Conservation (phyloP, 2,113 vertebrate species). For the Nematolebias whitei region DNA sequence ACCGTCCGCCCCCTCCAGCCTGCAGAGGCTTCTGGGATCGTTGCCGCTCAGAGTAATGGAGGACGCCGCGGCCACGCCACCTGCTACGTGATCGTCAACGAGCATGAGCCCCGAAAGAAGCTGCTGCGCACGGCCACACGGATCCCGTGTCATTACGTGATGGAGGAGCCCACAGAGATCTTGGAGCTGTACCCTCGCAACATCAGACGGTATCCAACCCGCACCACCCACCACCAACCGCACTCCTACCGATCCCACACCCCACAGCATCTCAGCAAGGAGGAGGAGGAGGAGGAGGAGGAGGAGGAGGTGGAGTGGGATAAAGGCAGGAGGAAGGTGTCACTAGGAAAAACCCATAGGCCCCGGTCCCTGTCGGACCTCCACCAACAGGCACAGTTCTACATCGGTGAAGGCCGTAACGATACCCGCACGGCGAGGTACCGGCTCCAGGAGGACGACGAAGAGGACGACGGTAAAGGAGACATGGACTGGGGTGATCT, state of each 20-base stretch:
- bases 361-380: slow-evolving; percentile 84
- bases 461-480: slow-evolving; percentile 65
- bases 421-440: slow-evolving; percentile 49
- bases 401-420: slow-evolving; percentile 79
- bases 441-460: slow-evolving; percentile 70
- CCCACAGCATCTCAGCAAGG: slow-evolving; percentile 81
- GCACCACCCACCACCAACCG: slow-evolving; percentile 57
- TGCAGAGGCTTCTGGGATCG: slow-evolving; percentile 50
- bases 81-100: slow-evolving; percentile 86
- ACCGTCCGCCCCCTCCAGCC: slow-evolving; percentile 67
- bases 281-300: slow-evolving; percentile 82
- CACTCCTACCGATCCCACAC: slow-evolving; percentile 53
- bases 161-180: slow-evolving; percentile 77
- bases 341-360: slow-evolving; percentile 64
- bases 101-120: slow-evolving; percentile 82
- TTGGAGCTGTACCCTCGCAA: slow-evolving; percentile 84
- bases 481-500: slow-evolving; percentile 64
- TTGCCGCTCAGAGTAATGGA: slow-evolving; percentile 64
- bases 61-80: slow-evolving; percentile 77
- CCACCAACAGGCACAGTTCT: slow-evolving; percentile 79
- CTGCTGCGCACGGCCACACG: slow-evolving; percentile 75
- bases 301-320: slow-evolving; percentile 34
- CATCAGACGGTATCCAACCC: slow-evolving; percentile 72
- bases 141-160: slow-evolving; percentile 82
- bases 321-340: slow-evolving; percentile 52